Conservation (phyloP, 2,113 vertebrate genomes). For the Hiodon alosoides region DNA sequence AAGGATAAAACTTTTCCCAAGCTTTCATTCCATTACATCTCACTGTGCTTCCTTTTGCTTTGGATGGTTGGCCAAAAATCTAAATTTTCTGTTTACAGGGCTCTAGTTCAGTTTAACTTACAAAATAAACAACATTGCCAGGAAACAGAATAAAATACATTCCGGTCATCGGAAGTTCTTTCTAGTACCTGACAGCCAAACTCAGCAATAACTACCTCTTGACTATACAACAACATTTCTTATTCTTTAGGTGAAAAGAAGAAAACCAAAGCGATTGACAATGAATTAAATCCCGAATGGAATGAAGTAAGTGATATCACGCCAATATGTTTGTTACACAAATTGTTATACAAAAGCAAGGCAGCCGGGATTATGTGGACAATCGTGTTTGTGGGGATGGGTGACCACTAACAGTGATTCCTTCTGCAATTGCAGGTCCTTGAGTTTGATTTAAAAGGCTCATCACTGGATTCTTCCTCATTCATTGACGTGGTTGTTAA, state of each 20-base stretch:
- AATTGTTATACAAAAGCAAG: background rate
- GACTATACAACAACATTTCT: background rate
- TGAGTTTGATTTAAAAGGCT: slow-evolving; percentile 86
- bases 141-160: no score
- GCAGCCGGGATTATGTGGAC: no score
- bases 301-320: slow-evolving; percentile 74
- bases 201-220: background rate
- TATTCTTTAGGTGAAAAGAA: slow-evolving; percentile 78
- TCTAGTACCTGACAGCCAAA: background rate
- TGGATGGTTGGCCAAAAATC: no score
- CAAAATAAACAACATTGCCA: no score
- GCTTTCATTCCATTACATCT: no score
- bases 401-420: background rate
- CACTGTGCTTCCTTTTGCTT: no score
- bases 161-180: no score
- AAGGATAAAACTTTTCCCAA: no score
- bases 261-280: slow-evolving; percentile 90
- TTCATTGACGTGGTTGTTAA: slow-evolving; percentile 80
- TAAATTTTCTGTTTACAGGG: no score
- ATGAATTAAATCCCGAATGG: slow-evolving; percentile 88
- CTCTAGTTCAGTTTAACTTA: no score
- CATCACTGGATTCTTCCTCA: slow-evolving; percentile 76
- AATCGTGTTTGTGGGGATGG: background rate
- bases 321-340: background rate
- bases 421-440: slow-evolving; percentile 66